Base-by-base conservation (phyloP, 2,797 vertebrate genomes). In the Aratinga solstitialis region DNA sequence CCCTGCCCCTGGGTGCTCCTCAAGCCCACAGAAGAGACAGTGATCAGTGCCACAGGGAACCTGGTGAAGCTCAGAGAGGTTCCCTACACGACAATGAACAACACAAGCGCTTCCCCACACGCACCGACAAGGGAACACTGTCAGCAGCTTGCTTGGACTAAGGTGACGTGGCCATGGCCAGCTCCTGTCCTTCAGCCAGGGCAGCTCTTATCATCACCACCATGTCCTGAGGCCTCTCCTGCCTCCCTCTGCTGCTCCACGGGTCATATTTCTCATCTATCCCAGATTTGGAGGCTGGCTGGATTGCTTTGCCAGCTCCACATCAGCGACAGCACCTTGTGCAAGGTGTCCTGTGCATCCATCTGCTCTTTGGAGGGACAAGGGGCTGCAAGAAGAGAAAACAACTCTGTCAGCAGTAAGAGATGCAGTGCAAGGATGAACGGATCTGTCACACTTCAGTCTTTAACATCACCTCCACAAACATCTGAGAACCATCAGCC, bases 41-140 rank as follows among this genome's bases (percentile, higher is more conserved):
- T 8, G 18, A 19, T 6, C 18, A 24, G 61, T 7, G 65, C 11
- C 45, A 26, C 1, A 7, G 61, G 22, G 36, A 78, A 81, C 47
- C 14, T 4, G 4, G 23, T 53, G 45, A 73, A n/a, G 76, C 79
- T 21, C 48, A 24, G n/a, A 24, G 58, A 85, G 40, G 45, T 23
- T 85, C 76, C 32, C 63, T 38, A 5, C 1, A 7, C 1, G 40
- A 26, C 75, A 38, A 3, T 14, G 30, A 36, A 45, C 75, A 38
- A 3, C 23, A n/a, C 79, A 82, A 51, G 29, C 51, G 58, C 17
- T 56, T 81, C 32, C 68, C 76, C 14, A 32, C 8, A 12, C 1
- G 1, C 0, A 2, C 74, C 1, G 13, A 13, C 1, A 2, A 11
- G 29, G 32, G 32, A 83, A 83, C 1, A 21, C 32, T 24, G 30